Conservation (phyloP, 2,888 invertebrate species). For the Cataglyphis albicans region DNA sequence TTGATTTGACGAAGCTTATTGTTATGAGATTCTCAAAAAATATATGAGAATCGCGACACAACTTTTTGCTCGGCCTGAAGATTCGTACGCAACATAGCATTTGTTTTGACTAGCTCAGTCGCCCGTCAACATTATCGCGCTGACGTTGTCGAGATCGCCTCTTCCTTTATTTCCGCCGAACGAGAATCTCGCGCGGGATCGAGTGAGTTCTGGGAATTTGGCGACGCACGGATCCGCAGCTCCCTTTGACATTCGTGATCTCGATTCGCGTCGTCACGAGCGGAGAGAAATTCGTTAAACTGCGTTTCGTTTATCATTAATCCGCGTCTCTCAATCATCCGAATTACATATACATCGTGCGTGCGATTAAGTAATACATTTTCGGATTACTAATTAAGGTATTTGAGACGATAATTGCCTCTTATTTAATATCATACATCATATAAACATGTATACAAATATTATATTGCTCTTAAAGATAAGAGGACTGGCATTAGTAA, state of each 20-base stretch:
- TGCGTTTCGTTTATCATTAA: no score
- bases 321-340: no score
- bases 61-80: neutral
- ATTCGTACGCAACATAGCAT: no score
- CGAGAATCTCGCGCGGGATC: neutral
- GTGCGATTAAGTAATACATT: no score
- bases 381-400: neutral
- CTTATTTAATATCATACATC: neutral
- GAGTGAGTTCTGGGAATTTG: neutral
- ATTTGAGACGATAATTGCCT: neutral
- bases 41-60: neutral
- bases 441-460: neutral
- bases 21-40: neutral
- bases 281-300: no score
- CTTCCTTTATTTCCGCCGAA: neutral
- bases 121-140: neutral
- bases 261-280: no score
- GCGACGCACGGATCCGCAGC: no score
- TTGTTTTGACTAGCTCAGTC: neutral
- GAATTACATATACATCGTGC: no score
- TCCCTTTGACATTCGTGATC: no score
- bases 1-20: no score
- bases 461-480: neutral
- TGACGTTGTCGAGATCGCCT: neutral
- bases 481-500: neutral